These are phyloP conservation scores for Dryoscopus gambensis DNA, from an alignment of 2,113 vertebrate genomes.

Conservation along the genomic window DNA sequence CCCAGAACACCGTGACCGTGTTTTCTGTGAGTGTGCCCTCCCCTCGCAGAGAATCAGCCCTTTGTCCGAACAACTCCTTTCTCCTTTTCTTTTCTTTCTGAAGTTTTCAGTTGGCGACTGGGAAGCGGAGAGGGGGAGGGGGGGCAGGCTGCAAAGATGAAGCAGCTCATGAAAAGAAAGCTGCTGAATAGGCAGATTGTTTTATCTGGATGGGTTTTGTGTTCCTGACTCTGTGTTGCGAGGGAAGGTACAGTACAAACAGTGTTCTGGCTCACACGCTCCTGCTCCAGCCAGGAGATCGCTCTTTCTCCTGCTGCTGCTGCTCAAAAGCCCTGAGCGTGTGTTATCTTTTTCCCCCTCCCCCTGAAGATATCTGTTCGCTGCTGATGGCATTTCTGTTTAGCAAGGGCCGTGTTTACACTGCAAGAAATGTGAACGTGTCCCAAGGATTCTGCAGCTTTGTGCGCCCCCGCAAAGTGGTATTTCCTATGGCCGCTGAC, in stretches of 20 bases:
- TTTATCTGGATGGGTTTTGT: slow-evolving; percentile 53
- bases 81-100: slow-evolving; percentile 4
- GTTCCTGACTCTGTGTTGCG: not conserved
- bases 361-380: not conserved
- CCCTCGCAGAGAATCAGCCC: slow-evolving; percentile 29
- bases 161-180: slow-evolving; percentile 43
- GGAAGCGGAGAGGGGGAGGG: not conserved
- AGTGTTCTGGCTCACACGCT: not conserved
- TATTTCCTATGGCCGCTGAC: slow-evolving; percentile 9
- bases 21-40: not conserved
- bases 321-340: not conserved
- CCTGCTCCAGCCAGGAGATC: not conserved
- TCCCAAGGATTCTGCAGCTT: not conserved
- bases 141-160: slow-evolving; percentile 36
- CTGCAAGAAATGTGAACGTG: not conserved
- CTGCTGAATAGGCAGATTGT: slow-evolving; percentile 58
- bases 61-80: slow-evolving; percentile 55
- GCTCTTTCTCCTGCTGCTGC: not conserved
- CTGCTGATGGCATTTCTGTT: not conserved
- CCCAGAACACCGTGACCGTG: not conserved
- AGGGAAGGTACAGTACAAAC: slow-evolving; percentile 25
- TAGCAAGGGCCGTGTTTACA: not conserved
- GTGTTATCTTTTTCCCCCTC: not conserved
- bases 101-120: slow-evolving; percentile 11
- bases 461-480: not conserved